Percentiles rank a stretch among this genome's conserved stretches.
These are phyloP conservation scores for Sarcophaga carnaria DNA, from an alignment of 2,888 invertebrate genomes.

Conservation along the genomic window DNA sequence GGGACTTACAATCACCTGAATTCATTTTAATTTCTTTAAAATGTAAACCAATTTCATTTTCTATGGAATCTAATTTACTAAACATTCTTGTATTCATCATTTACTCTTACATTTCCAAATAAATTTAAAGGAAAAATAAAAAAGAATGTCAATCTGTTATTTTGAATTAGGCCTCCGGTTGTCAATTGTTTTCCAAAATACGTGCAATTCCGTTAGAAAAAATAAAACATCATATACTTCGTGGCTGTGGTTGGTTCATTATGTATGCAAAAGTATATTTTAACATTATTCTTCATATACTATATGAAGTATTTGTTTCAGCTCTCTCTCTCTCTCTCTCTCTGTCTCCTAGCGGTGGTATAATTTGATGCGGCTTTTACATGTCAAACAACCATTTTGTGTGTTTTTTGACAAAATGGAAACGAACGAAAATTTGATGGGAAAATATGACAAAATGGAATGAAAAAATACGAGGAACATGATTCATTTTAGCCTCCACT, in stretches of 20 bases:
- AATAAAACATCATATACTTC: slow-evolving; percentile 4
- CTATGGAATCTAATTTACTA: background rate
- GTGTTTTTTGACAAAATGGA: background rate
- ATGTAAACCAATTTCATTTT: no score
- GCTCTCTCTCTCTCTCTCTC: slow-evolving; percentile 8
- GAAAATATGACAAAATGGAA: slow-evolving; percentile 21
- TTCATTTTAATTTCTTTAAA: no score
- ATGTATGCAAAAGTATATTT: slow-evolving; percentile 50
- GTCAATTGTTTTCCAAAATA: slow-evolving; percentile 9
- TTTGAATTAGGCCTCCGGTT: slow-evolving; percentile 6
- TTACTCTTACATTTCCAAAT: background rate
- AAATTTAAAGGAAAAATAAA: no score
- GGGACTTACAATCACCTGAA: no score
- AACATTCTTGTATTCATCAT: background rate
- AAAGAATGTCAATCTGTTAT: slow-evolving; percentile 9
- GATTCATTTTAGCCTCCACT: background rate
- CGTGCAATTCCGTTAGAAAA: background rate
- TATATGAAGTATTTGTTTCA: background rate
- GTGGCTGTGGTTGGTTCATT: slow-evolving; percentile 28
- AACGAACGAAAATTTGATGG: background rate
- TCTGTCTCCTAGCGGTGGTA: slow-evolving; percentile 17
- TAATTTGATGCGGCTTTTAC: slow-evolving; percentile 62
- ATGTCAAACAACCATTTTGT: slow-evolving; percentile 56
- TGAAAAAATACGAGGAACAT: background rate
- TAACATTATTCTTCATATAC: background rate